Evolutionary conservation across 2,797 vertebrate species (phyloP).

Genomic region (Pantherophis vulpinus): DNA sequence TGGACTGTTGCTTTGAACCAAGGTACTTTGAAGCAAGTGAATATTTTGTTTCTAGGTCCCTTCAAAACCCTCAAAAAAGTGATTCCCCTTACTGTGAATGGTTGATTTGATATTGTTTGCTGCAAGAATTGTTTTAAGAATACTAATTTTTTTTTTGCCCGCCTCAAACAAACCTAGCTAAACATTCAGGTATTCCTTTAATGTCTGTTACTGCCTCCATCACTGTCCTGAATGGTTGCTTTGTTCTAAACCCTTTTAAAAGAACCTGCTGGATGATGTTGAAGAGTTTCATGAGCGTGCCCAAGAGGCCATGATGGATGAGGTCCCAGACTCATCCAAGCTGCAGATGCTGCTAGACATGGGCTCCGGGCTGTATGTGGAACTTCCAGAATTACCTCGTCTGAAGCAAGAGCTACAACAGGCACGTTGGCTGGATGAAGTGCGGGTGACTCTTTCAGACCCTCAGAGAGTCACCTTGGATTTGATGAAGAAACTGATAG

Average conservation of each 20-base stretch:
- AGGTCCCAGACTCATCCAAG: constrained; percentile 92
- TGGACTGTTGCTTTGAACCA: neutral
- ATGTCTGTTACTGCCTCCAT: neutral
- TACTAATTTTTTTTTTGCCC: neutral
- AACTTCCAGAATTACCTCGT: constrained; percentile 90
- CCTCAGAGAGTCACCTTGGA: constrained; percentile 93
- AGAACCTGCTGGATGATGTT: constrained; percentile 96
- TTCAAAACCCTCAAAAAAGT: neutral
- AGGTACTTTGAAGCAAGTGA: too few relatives aligned
- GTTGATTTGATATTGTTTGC: neutral
- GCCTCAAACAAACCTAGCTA: neutral
- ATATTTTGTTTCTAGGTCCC: neutral
- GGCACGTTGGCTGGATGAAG: constrained; percentile 97
- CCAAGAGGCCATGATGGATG: constrained; percentile 89
- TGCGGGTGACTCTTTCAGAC: constrained; percentile 87
- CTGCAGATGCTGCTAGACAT: constrained; percentile 91
- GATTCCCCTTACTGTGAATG: neutral
- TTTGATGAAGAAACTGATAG: constrained; percentile 96
- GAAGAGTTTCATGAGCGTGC: constrained; percentile 97
- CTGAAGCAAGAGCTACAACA: constrained; percentile 96
- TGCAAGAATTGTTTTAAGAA: constrained; percentile 4
- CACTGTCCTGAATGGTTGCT: neutral
- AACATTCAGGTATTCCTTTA: neutral
- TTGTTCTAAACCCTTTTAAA: constrained; percentile 56
- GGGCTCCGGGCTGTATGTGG: constrained; percentile 92